Conservation (phyloP, 2,113 vertebrate genomes). For the Anarhynchus alexandrinus region DNA sequence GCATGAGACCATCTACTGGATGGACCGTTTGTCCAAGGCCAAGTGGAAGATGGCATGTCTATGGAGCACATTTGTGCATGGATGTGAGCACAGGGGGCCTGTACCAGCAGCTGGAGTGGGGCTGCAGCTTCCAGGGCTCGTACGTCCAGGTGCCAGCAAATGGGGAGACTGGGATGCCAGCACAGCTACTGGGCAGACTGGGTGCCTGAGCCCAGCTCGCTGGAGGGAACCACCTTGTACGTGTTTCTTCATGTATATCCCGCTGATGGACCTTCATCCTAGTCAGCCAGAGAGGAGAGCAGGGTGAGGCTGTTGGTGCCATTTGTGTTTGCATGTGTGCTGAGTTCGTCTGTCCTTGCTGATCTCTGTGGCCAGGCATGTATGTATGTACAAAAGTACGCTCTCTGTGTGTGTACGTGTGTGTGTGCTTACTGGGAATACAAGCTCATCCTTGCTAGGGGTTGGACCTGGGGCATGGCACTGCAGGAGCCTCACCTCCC, state of each 20-base stretch:
- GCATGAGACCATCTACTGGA: not conserved
- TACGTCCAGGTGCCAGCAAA: too few species aligned
- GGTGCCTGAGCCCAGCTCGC: not conserved
- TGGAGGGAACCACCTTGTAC: not conserved
- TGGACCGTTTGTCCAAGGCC: not conserved
- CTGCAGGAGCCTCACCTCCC: not conserved
- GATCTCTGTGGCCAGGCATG: not conserved
- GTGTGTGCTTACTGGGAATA: not conserved
- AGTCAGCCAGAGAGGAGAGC: not conserved
- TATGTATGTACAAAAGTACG: fast-evolving
- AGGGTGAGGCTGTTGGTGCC: not conserved
- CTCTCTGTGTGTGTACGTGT: not conserved
- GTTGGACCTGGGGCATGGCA: not conserved
- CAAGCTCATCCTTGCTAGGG: not conserved
- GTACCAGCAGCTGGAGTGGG: not conserved
- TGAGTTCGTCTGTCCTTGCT: not conserved
- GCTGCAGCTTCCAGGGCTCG: too few species aligned
- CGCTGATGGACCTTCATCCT: not conserved
- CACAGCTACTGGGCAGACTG: not conserved
- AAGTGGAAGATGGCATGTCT: not conserved
- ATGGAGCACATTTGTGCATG: not conserved
- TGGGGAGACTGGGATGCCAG: not conserved
- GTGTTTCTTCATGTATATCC: not conserved
- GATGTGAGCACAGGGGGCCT: not conserved
- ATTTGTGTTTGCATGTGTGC: not conserved